Base-by-base conservation (phyloP, 2,888 invertebrate genomes). In the Calephelis perditalis region DNA sequence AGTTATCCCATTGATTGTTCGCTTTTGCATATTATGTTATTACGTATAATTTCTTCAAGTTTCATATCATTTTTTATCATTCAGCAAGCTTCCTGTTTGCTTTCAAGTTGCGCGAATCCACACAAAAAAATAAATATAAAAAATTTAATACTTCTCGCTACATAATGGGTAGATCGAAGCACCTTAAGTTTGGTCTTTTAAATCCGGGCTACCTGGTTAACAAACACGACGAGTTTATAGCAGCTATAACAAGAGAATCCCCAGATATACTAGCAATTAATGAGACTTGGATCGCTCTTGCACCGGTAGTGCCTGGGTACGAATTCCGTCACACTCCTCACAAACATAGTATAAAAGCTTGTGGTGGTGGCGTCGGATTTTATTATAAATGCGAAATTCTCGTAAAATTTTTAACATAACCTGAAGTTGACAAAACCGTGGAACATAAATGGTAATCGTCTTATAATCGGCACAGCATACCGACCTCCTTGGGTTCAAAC, bases 231-330 rank as follows among this genome's bases (percentile, higher is more conserved):
- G 35, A 52, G 11, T 52, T 52, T n/a, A 52, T 52, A 35, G 26
- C 52, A 11, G 52, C 7, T 3, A 35, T 52, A 52, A 11, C 35
- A 26, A 52, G 52, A 36, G 52, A 35, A 35, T 52, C 52, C 10
- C 52, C 52, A 40, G 6, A 40, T 40, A 8, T 40, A 5, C 52
- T 52, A 10, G 52, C 52, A 26, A 52, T 52, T 11, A 52, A 52
- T 6, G 52, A 52, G 26, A 52, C 35, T 7, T 52, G 52, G 52
- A 52, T 52, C n/a, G n/a, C n/a, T n/a, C n/a, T n/a, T 26, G 52
- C 52, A 35, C 52, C 52, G 3, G 26, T 26, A 35, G 52, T 35
- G 26, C 52, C 52, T 52, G 52, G 52, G 10, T 52, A 35, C 26
- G 35, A 11, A 10, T 52, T 52, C 10, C 26, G 52, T 10, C 26